Evolutionary conservation across 2,797 vertebrate species (phyloP).

Genomic region (Micrastur ruficollis): DNA sequence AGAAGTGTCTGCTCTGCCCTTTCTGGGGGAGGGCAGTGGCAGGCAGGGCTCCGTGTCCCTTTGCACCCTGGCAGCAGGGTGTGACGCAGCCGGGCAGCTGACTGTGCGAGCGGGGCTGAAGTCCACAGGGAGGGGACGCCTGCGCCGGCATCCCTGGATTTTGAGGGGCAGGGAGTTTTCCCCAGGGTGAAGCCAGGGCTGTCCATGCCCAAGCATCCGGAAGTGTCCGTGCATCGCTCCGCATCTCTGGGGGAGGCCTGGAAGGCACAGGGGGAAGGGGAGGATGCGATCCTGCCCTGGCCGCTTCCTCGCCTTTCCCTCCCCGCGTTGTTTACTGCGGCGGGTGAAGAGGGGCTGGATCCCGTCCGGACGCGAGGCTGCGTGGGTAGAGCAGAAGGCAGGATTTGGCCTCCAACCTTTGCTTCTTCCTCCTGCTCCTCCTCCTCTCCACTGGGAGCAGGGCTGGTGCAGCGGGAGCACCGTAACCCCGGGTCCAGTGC

Average conservation of each 20-base stretch:
- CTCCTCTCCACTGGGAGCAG: background rate
- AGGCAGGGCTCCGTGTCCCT: background rate
- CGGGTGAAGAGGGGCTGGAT: background rate
- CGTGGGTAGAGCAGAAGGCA: constrained; percentile 50
- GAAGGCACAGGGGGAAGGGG: background rate
- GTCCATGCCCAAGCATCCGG: rapidly evolving
- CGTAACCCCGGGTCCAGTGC: background rate
- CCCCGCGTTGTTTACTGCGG: background rate
- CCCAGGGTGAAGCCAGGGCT: background rate
- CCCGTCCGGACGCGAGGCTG: background rate
- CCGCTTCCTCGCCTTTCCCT: background rate
- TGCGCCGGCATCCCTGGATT: rapidly evolving
- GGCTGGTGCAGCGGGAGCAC: background rate
- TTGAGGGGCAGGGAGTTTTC: background rate
- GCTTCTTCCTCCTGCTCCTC: constrained; percentile 18
- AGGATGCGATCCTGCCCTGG: background rate
- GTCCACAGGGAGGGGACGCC: background rate
- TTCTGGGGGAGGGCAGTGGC: background rate
- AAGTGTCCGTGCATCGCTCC: background rate
- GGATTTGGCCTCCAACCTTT: constrained; percentile 53
- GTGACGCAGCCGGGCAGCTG: rapidly evolving
- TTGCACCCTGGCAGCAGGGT: background rate
- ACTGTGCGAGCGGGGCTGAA: background rate
- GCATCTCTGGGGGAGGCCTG: background rate
- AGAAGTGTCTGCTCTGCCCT: background rate